Base-by-base conservation (phyloP, 2,797 vertebrate species). In the Gambusia yucatana region DNA sequence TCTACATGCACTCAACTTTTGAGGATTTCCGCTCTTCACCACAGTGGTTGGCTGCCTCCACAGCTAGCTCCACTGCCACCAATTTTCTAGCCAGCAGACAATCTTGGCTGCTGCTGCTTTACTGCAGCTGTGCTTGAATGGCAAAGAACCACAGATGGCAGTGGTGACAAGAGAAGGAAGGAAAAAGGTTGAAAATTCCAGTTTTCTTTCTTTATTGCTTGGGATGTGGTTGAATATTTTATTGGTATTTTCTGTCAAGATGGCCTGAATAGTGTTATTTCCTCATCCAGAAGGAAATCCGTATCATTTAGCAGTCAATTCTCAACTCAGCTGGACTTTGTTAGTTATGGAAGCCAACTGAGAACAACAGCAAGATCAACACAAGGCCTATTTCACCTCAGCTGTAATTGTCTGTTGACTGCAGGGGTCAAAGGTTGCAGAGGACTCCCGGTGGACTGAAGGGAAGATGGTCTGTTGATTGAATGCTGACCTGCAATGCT, bases 91-190 rank as follows among this genome's bases (percentile, higher is more conserved):
- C 77, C 79, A 70, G 69, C 84, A 84, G 87, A 92, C 84, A 85
- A 92, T 91, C 78, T 91, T 93, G 90, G 90, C 92, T 73, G 78
- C 79, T 75, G 85, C 71, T 79, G 85, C 76, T 77, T 61, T 43
- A 55, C 78, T 90, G 86, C 94, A 94, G 93, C 93, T 93, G 93
- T 87, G 78, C 73, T 55, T 1, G n/a, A 20, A 25, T 87, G 92
- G 89, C 89, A 81, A 36, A 20, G 50, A 59, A 84, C 91, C 93
- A 92, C 86, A 72, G 72, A 87, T 25, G 77, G 59, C 59, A 61
- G 82, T 1, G 70, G 79, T 39, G 76, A 88, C 69, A 72, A 78
- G 79, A 82, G 55, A 77, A 85, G 77, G 81, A 88, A 87, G 79
- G 75, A 86, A 90, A 86, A 33, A 47, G 44, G 61, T 67, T 63